Percentiles rank a stretch among this genome's conserved stretches.
phyloP scores from a whole-genome alignment of 2,888 invertebrate species.

The Sarcophaga caerulescens region DNA sequence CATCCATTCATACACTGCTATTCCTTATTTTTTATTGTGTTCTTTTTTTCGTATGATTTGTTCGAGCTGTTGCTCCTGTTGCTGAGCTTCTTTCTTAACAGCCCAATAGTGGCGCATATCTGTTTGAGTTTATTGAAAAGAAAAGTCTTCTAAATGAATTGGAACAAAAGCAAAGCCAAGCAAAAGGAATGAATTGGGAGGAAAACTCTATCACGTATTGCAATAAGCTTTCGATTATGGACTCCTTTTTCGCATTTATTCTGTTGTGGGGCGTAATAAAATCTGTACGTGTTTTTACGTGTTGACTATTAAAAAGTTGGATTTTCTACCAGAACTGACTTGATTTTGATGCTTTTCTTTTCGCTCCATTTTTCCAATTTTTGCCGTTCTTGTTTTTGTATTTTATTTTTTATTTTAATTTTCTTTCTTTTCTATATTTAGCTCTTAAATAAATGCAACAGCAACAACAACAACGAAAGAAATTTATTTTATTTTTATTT shows the following conservation, averaged over 20 bases:
- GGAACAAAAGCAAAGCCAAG: constrained; percentile 1
- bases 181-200: background rate
- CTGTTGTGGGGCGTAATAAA: constrained; percentile 60
- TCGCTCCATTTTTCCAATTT: constrained; percentile 7
- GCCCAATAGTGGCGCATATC: constrained; percentile 15
- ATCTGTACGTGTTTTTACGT: constrained; percentile 62
- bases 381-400: constrained; percentile 3
- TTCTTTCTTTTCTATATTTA: background rate
- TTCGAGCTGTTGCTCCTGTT: too few species aligned
- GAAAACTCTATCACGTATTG: constrained; percentile 70
- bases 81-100: constrained; percentile 18
- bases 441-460: too few species aligned
- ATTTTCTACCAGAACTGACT: constrained; percentile 26
- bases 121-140: constrained; percentile 43
- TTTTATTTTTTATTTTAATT: background rate
- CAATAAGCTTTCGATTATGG: constrained; percentile 72
- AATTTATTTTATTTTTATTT: too few species aligned
- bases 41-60: background rate
- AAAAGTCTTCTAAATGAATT: constrained; percentile 22
- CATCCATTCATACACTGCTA: background rate
- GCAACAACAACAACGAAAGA: too few species aligned
- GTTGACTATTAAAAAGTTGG: constrained; percentile 63
- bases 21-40: constrained; percentile 13
- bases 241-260: constrained; percentile 64
- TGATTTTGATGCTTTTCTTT: background rate